Conservation (phyloP, 2,797 vertebrate genomes). For the Liparis tanakae region DNA sequence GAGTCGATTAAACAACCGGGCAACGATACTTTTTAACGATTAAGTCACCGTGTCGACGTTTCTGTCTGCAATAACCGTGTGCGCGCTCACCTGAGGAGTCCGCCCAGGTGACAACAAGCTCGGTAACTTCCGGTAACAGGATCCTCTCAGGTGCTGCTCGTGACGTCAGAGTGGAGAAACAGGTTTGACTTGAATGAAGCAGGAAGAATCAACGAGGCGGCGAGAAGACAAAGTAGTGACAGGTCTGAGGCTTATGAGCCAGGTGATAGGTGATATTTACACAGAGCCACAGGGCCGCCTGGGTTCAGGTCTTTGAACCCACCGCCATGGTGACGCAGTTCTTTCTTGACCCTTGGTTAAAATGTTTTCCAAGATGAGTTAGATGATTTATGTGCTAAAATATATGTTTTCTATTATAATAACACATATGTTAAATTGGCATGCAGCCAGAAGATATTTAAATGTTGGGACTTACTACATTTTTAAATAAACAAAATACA, state of each 20-base stretch:
- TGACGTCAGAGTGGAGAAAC: conserved; percentile 46
- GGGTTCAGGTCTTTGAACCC: not conserved
- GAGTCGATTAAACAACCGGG: conserved; percentile 8
- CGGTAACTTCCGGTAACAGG: conserved; percentile 46
- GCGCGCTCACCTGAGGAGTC: conserved; percentile 28
- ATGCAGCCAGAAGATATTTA: too few species aligned
- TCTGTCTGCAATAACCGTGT: rapidly evolving
- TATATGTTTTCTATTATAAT: not conserved
- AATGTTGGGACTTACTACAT: not conserved
- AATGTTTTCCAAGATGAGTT: not conserved
- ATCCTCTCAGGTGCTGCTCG: conserved; percentile 20
- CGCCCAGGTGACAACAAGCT: conserved; percentile 28
- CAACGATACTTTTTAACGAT: not conserved
- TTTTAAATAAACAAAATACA: not conserved
- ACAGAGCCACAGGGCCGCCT: not conserved
- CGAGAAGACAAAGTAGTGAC: not conserved
- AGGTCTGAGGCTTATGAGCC: not conserved
- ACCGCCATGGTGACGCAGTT: not conserved
- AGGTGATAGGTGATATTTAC: not conserved
- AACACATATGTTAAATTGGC: not conserved
- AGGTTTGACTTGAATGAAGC: not conserved
- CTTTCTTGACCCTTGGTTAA: not conserved
- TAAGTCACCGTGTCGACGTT: not conserved
- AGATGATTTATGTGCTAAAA: not conserved
- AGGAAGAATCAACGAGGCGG: not conserved